A percentile compares a stretch with the other conserved stretches of the same genome.
Conservation (phyloP, 2,797 vertebrate genomes). For the Atherinosoma microstoma region DNA sequence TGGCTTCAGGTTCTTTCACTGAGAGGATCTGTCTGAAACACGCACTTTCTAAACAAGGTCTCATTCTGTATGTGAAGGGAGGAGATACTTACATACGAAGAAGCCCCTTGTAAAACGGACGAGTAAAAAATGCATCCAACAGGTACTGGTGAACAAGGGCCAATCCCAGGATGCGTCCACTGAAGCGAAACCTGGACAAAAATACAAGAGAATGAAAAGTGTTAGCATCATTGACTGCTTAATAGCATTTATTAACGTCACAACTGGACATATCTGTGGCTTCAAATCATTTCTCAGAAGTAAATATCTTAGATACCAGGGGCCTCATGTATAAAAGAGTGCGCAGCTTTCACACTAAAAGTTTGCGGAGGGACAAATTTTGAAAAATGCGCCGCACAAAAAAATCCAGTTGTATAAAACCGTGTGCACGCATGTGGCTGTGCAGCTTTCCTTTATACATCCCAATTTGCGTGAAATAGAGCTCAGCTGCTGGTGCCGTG, state of each 20-base stretch:
- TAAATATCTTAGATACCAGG: not conserved
- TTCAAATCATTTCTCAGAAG: not conserved
- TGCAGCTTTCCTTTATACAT: no score
- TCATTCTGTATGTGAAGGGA: not conserved
- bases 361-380: no score
- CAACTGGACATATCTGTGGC: not conserved
- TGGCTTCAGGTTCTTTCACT: constrained; percentile 37
- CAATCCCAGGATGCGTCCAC: constrained; percentile 95
- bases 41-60: not conserved
- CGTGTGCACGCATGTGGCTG: no score
- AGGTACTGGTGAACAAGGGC: constrained; percentile 97
- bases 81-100: constrained; percentile 91
- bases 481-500: no score
- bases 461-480: no score
- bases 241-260: no score
- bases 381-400: no score
- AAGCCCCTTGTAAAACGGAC: constrained; percentile 98
- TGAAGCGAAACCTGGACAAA: constrained; percentile 92
- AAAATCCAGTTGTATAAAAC: no score
- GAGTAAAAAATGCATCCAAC: constrained; percentile 96
- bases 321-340: no score
- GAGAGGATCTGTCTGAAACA: not conserved
- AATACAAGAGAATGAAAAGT: not conserved
- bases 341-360: no score
- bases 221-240: no score